A percentile compares a stretch with the other conserved stretches of the same genome.
phyloP scores from a whole-genome alignment of 2,888 invertebrate genomes.

The Arenicola marina region DNA sequence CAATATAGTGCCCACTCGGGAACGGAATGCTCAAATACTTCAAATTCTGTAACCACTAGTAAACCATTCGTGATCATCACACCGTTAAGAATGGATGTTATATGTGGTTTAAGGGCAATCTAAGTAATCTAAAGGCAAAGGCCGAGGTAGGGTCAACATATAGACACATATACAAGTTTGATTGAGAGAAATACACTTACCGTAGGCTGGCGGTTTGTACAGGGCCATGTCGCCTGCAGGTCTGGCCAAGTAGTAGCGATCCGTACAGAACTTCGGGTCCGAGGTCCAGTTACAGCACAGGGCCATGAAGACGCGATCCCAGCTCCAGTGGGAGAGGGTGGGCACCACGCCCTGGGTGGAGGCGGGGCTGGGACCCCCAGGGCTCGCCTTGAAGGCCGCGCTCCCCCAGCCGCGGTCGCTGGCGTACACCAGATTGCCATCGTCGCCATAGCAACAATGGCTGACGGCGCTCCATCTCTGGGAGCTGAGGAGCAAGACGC shows the following conservation, averaged over 20 bases:
- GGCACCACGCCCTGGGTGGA: no score
- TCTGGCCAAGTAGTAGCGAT: conserved; percentile 4
- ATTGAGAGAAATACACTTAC: conserved; percentile 1
- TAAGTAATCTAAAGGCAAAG: no score
- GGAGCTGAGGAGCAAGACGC: no score
- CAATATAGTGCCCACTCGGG: no score
- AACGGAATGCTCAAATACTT: no score
- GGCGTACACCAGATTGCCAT: conserved; percentile 11
- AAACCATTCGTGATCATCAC: no score
- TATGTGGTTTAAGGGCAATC: no score
- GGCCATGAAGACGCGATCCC: conserved; percentile 10
- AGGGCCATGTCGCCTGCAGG: conserved; percentile 5
- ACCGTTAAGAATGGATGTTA: no score
- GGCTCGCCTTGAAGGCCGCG: not conserved
- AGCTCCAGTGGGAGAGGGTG: conserved; percentile 12
- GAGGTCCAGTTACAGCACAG: conserved; percentile 19
- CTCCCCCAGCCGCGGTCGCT: not conserved
- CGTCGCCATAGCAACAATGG: conserved; percentile 13
- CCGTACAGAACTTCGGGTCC: conserved; percentile 7
- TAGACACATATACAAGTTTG: no score
- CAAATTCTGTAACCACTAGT: no score
- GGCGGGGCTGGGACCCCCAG: conserved; percentile 10
- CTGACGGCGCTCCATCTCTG: not conserved
- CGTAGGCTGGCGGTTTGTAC: conserved; percentile 2
- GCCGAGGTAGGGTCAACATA: no score